Base-by-base conservation (phyloP, 1,140 invertebrate genomes). In the Drosophila pseudoananassae region DNA sequence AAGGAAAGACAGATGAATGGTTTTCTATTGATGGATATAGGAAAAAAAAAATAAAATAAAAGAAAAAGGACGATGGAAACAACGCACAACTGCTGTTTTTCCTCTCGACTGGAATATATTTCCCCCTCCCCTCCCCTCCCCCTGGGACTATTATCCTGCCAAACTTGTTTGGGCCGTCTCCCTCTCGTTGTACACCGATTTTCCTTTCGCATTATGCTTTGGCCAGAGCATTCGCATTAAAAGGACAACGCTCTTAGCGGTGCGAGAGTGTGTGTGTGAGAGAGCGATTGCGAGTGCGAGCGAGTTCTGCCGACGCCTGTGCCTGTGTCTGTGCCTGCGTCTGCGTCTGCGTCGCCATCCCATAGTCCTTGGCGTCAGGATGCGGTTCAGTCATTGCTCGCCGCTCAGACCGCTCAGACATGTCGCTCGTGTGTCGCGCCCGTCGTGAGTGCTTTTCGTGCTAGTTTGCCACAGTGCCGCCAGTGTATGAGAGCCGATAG, bases 361-460 rank as follows among this genome's bases (percentile, higher is more conserved):
- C 40, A 68, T 70, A 71, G 78, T 58, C 60, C 65, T 72, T 7
- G 51, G 61, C 61, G 27, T 78, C 70, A 57, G 63, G 78, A 54
- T 75, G 76, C 53, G 73, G 75, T 87, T 87, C 83, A 87, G 82
- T 87, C 85, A 60, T 76, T 71, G 70, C 83, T 87, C 83, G 63
- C 70, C 69, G 75, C 82, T 87, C 82, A 76, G 75, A 88, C 83
- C 77, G 82, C 81, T 81, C 69, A 85, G 81, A 78, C 79, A 87
- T 87, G 83, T 76, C 80, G 75, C 65, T 80, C 75, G 66, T 55
- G 20, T 53, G 75, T 69, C 75, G 77, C 52, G 31, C 10, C 55
- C 75, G 83, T 68, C 82, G 82, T 88, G 82, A 82, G 83, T 87
- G 78, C 63, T 75, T 80, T 64, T 76, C 15, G 43, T 46, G 43